These are phyloP conservation scores for Coelopa pilipes DNA, from an alignment of 2,888 invertebrate species.

Conservation along the genomic window DNA sequence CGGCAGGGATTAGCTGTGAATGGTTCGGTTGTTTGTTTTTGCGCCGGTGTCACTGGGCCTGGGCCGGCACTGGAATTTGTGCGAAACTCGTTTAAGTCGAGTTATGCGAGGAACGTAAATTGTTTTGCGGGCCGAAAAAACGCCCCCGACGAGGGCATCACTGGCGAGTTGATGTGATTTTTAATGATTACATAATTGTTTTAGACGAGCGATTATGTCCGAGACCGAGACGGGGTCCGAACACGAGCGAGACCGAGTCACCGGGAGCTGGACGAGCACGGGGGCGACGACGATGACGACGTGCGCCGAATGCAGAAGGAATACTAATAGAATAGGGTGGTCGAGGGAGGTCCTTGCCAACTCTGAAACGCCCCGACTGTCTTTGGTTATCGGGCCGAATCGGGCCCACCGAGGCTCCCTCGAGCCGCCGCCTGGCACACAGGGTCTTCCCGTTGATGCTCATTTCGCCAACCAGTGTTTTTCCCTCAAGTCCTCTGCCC, in stretches of 20 bases:
- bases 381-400: too few relatives aligned
- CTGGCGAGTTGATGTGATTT: conserved; percentile 49
- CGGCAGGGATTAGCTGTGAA: conserved; percentile 64
- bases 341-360: too few relatives aligned
- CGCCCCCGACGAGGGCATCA: conserved; percentile 6
- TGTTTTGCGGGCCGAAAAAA: conserved; percentile 50
- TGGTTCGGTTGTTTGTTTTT: conserved; percentile 51
- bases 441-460: too few relatives aligned
- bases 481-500: neutral
- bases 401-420: too few relatives aligned
- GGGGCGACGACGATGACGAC: neutral
- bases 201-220: conserved; percentile 49
- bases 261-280: neutral
- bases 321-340: neutral
- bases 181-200: conserved; percentile 59
- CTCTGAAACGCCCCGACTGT: too few relatives aligned
- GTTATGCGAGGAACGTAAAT: conserved; percentile 64
- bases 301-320: neutral
- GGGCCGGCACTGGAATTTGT: conserved; percentile 51
- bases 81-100: conserved; percentile 59
- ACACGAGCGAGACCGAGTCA: neutral
- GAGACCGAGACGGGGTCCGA: neutral
- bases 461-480: too few relatives aligned
- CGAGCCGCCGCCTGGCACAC: too few relatives aligned
- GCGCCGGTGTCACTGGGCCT: conserved; percentile 42